phyloP scores from a whole-genome alignment of 2,888 invertebrate species.

The Pristionchus maxplancki region DNA sequence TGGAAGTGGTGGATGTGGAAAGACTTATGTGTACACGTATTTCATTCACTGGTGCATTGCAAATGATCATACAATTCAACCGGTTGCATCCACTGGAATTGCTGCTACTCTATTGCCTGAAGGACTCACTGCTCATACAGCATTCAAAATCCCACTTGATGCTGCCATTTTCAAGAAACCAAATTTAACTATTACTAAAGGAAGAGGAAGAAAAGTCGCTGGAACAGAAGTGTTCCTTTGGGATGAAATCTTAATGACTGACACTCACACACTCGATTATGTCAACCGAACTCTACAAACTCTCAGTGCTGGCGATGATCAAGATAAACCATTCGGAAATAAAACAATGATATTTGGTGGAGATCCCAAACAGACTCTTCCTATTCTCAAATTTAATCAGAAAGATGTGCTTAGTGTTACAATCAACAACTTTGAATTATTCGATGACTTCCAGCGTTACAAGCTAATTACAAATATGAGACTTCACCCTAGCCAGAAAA shows the following conservation, averaged over 20 bases:
- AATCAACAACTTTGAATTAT: constrained; percentile 51
- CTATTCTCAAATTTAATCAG: constrained; percentile 44
- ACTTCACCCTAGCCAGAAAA: not conserved
- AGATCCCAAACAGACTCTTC: constrained; percentile 56
- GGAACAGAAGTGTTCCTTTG: constrained; percentile 46
- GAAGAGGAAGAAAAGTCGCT: constrained; percentile 33
- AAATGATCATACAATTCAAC: not conserved
- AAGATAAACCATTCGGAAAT: constrained; percentile 56
- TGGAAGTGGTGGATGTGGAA: constrained; percentile 52
- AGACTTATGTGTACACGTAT: constrained; percentile 49
- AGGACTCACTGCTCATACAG: too few relatives aligned
- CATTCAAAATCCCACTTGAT: constrained; percentile 52
- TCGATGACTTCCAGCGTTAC: constrained; percentile 30
- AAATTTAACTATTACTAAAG: not conserved
- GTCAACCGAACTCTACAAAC: not conserved
- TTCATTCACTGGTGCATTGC: constrained; percentile 43
- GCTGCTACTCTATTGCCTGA: constrained; percentile 56
- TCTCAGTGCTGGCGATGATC: constrained; percentile 52
- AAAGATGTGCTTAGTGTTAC: constrained; percentile 42
- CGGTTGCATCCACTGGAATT: constrained; percentile 54
- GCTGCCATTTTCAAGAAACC: not conserved
- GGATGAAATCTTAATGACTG: constrained; percentile 55
- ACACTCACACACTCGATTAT: not conserved
- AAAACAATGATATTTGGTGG: constrained; percentile 54
- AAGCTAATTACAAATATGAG: not conserved